Evolutionary conservation across 2,113 vertebrate species (phyloP).

Genomic region (Pungitius pungitius): DNA sequence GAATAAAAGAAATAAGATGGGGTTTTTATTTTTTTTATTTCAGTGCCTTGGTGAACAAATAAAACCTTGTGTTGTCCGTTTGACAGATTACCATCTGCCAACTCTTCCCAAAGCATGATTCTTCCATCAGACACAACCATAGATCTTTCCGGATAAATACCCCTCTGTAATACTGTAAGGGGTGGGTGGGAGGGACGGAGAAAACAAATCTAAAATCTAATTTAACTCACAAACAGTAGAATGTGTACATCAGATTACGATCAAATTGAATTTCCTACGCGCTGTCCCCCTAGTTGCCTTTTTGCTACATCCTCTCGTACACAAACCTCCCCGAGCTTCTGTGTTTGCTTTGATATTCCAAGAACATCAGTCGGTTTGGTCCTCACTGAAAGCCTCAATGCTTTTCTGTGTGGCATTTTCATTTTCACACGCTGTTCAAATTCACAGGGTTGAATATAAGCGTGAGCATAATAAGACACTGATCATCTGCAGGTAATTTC

Average conservation of each 20-base stretch:
- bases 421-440: slow-evolving; percentile 34
- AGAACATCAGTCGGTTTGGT: slow-evolving; percentile 42
- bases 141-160: slow-evolving; percentile 71
- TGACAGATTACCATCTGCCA: slow-evolving; percentile 74
- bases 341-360: slow-evolving; percentile 56
- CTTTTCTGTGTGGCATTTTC: slow-evolving; percentile 28
- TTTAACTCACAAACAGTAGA: slow-evolving; percentile 76
- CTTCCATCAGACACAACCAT: slow-evolving; percentile 72
- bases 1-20: slow-evolving; percentile 58
- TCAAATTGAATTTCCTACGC: slow-evolving; percentile 78
- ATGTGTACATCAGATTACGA: slow-evolving; percentile 77
- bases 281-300: slow-evolving; percentile 58
- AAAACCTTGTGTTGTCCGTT: slow-evolving; percentile 69
- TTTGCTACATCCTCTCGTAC: slow-evolving; percentile 41
- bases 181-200: slow-evolving; percentile 44
- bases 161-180: slow-evolving; percentile 63
- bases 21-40: slow-evolving; percentile 28
- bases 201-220: slow-evolving; percentile 81
- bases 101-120: slow-evolving; percentile 68
- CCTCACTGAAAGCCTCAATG: slow-evolving; percentile 16
- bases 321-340: slow-evolving; percentile 36
- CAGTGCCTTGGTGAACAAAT: slow-evolving; percentile 51
- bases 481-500: slow-evolving; percentile 64
- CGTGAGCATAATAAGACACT: slow-evolving; percentile 48
- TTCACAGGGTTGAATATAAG: background rate